phyloP scores from a whole-genome alignment of 2,113 vertebrate species.

The Bufo bufo region DNA sequence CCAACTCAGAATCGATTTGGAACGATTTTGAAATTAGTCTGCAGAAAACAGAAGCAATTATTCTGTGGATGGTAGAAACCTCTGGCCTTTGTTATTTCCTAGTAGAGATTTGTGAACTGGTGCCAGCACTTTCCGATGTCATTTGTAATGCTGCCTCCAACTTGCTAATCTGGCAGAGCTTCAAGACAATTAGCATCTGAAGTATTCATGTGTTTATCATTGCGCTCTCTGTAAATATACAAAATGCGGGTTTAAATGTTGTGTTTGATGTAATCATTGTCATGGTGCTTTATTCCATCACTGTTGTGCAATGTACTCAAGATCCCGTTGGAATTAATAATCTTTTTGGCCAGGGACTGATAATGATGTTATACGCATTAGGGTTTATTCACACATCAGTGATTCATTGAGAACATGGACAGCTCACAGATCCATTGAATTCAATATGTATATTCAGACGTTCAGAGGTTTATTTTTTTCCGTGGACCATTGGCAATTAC shows the following conservation, averaged over 20 bases:
- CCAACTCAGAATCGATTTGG: constrained; percentile 4
- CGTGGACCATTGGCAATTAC: no score
- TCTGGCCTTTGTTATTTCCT: constrained; percentile 27
- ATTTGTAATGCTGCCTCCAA: constrained; percentile 37
- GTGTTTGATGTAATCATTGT: constrained; percentile 15
- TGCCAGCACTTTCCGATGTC: constrained; percentile 29
- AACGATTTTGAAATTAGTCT: constrained; percentile 15
- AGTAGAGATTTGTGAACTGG: constrained; percentile 31
- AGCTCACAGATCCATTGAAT: no score
- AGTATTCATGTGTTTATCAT: constrained; percentile 34
- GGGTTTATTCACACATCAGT: no score
- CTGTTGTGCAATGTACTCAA: neutral
- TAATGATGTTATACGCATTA: constrained; percentile 7
- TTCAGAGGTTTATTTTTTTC: no score
- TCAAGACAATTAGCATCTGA: constrained; percentile 34
- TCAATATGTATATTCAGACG: no score
- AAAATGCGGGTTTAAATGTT: constrained; percentile 24
- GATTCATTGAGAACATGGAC: no score
- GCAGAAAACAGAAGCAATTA: constrained; percentile 23
- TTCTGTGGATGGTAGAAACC: constrained; percentile 13
- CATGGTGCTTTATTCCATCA: constrained; percentile 23
- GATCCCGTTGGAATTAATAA: constrained; percentile 8
- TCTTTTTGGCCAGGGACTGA: neutral
- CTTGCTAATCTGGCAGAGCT: constrained; percentile 33
- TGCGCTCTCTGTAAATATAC: constrained; percentile 31